A percentile compares a stretch with the other conserved stretches of the same genome.
These are phyloP conservation scores for Cyclophora punctaria DNA, from an alignment of 2,888 invertebrate genomes.

Conservation along the genomic window DNA sequence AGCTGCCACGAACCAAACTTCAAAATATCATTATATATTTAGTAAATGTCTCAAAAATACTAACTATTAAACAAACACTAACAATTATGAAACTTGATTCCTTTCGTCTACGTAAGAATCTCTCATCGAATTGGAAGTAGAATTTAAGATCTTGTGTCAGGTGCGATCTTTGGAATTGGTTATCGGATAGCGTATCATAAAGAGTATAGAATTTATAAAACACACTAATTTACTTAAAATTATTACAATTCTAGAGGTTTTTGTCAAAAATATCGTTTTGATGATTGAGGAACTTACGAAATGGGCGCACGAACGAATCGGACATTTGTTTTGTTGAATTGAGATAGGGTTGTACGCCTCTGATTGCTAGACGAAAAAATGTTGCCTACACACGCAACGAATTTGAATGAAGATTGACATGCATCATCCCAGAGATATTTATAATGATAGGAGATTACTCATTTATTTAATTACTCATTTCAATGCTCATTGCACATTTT, in stretches of 20 bases:
- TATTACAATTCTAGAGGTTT: slow-evolving; percentile 45
- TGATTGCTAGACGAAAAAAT: slow-evolving; percentile 15
- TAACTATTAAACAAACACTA: slow-evolving; percentile 56
- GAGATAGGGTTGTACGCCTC: slow-evolving; percentile 18
- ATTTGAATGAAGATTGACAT: background rate
- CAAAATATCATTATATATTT: slow-evolving; percentile 20
- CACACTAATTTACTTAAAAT: slow-evolving; percentile 9
- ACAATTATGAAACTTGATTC: slow-evolving; percentile 72
- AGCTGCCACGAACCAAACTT: slow-evolving; percentile 28
- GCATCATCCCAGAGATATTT: too few relatives aligned
- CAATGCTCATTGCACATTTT: too few relatives aligned
- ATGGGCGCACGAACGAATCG: slow-evolving; percentile 73
- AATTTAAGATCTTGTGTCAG: slow-evolving; percentile 27
- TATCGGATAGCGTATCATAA: too few relatives aligned
- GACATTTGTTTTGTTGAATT: slow-evolving; percentile 74
- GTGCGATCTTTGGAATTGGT: too few relatives aligned
- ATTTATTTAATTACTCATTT: too few relatives aligned
- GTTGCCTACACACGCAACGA: background rate
- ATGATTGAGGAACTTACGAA: slow-evolving; percentile 67
- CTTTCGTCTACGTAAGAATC: slow-evolving; percentile 56
- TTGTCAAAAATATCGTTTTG: slow-evolving; percentile 58
- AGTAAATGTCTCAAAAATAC: slow-evolving; percentile 32
- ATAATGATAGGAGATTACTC: too few relatives aligned
- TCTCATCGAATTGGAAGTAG: slow-evolving; percentile 40
- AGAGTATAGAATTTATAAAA: slow-evolving; percentile 12